These are phyloP conservation scores for Dissostichus mawsoni DNA, from an alignment of 2,113 vertebrate genomes.

Conservation along the genomic window DNA sequence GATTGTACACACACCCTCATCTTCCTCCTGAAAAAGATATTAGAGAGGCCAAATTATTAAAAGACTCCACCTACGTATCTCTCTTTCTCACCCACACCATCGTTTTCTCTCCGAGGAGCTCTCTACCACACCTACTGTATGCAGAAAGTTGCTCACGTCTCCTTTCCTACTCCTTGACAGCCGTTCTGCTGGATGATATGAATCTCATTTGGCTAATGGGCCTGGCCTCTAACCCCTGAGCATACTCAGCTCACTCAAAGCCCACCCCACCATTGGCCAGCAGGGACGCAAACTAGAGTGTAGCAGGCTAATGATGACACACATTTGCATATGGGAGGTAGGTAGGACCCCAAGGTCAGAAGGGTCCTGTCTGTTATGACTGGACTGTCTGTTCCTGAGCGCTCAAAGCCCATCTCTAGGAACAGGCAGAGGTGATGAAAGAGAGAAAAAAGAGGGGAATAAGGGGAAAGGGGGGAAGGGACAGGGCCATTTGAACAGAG, in stretches of 20 bases:
- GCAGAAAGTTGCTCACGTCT: constrained; percentile 44
- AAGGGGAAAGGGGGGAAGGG: neutral
- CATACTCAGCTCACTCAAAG: constrained; percentile 36
- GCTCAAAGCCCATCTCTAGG: constrained; percentile 26
- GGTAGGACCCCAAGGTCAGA: constrained; percentile 50
- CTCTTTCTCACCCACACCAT: constrained; percentile 30
- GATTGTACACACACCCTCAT: neutral
- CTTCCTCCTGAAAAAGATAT: neutral
- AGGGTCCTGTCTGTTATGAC: constrained; percentile 54
- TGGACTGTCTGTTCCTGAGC: constrained; percentile 42
- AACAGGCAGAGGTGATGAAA: constrained; percentile 42
- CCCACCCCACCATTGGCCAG: constrained; percentile 36
- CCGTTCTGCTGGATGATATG: constrained; percentile 42
- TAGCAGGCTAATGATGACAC: constrained; percentile 69
- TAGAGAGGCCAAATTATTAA: constrained; percentile 18
- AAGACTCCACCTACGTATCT: constrained; percentile 12
- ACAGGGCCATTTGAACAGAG: neutral
- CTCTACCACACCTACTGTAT: constrained; percentile 34
- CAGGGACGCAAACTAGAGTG: constrained; percentile 17
- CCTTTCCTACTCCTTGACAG: constrained; percentile 49
- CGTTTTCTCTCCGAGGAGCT: constrained; percentile 11
- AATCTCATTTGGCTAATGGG: constrained; percentile 78
- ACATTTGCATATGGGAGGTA: constrained; percentile 74
- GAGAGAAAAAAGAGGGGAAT: constrained; percentile 19
- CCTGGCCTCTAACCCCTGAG: constrained; percentile 69